Percentiles rank a stretch among this genome's conserved stretches.
phyloP scores from a whole-genome alignment of 2,888 invertebrate species.

The Zaprionus obscuricornis region DNA sequence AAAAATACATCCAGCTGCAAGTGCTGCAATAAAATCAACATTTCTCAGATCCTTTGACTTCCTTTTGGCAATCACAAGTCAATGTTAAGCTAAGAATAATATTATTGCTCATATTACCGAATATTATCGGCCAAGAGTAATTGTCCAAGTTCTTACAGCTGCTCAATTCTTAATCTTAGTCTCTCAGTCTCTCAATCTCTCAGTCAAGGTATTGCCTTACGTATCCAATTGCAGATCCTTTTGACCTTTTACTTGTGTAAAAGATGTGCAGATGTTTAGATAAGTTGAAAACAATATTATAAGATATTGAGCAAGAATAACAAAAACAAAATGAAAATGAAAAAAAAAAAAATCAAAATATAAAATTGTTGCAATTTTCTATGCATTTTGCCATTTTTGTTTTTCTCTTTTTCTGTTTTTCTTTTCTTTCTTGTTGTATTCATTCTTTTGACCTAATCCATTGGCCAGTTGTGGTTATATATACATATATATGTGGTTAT shows the following conservation, averaged over 20 bases:
- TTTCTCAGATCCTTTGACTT: constrained; percentile 42
- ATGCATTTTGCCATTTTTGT: constrained; percentile 19
- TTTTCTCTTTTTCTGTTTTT: neutral
- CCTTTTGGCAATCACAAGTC: constrained; percentile 15
- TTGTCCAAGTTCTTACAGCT: constrained; percentile 24
- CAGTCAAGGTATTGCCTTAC: constrained; percentile 41
- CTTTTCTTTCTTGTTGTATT: too few species aligned
- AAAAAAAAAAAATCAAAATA: constrained; percentile 1
- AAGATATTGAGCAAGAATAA: constrained; percentile 45
- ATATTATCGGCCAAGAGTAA: neutral
- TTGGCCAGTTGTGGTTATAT: constrained; percentile 35
- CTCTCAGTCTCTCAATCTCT: too few species aligned
- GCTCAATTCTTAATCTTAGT: constrained; percentile 39
- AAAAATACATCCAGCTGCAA: constrained; percentile 51
- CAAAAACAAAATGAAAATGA: neutral
- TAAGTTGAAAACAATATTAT: constrained; percentile 30
- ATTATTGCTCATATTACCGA: constrained; percentile 54
- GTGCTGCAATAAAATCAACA: constrained; percentile 34
- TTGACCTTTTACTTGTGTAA: constrained; percentile 57
- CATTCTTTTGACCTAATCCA: constrained; percentile 28
- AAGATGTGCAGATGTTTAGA: constrained; percentile 45
- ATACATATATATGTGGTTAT: too few species aligned
- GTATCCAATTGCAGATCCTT: constrained; percentile 33
- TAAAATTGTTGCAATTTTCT: constrained; percentile 32
- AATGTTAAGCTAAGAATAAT: constrained; percentile 46